Conservation (phyloP, 2,888 invertebrate genomes). For the Ormyrus rosae region DNA sequence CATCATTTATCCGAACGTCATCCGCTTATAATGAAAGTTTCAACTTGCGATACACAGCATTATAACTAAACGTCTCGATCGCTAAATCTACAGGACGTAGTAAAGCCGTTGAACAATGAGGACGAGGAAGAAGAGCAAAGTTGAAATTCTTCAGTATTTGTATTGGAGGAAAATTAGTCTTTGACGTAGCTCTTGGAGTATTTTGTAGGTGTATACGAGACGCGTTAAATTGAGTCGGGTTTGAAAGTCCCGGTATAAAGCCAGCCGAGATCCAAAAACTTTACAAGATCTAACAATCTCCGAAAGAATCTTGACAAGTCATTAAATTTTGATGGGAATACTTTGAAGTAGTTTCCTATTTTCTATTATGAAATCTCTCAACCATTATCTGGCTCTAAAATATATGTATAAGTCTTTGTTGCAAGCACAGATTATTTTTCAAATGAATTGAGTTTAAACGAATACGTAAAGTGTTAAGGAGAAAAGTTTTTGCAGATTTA, state of each 20-base stretch:
- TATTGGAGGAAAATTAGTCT: too few relatives aligned
- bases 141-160: neutral
- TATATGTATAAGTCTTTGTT: too few relatives aligned
- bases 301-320: slow-evolving; percentile 6
- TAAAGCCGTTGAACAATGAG: neutral
- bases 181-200: neutral
- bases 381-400: too few relatives aligned
- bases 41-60: neutral
- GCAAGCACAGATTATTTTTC: too few relatives aligned
- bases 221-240: neutral
- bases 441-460: too few relatives aligned
- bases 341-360: neutral
- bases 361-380: too few relatives aligned
- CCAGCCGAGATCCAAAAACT: neutral
- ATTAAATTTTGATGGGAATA: slow-evolving; percentile 26
- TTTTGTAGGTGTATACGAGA: neutral
- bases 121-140: neutral
- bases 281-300: slow-evolving; percentile 1
- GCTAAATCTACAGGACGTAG: neutral
- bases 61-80: slow-evolving; percentile 32
- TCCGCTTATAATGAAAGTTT: neutral
- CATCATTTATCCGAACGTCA: slow-evolving; percentile 7
- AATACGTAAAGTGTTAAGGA: too few relatives aligned
- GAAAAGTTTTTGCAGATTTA: too few relatives aligned
- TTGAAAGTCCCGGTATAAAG: too few relatives aligned